A percentile compares a stretch with the other conserved stretches of the same genome.
Evolutionary conservation across 2,888 invertebrate species (phyloP).

Genomic region (Adelphocoris suturalis): DNA sequence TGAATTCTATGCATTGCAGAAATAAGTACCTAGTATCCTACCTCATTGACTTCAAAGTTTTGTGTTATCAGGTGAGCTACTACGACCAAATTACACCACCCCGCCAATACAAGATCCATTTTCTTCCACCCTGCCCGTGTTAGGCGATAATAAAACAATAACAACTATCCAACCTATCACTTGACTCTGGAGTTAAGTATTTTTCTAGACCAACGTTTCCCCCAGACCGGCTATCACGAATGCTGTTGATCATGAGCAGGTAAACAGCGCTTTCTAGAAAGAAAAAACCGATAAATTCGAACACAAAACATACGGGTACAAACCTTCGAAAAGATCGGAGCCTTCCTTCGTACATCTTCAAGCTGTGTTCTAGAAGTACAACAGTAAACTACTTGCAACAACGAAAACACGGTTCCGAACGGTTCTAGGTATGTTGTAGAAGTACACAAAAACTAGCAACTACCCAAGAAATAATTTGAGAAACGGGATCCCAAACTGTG

Average conservation of each 20-base stretch:
- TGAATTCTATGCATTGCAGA: too few relatives aligned
- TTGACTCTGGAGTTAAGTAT: too few relatives aligned
- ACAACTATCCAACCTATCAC: too few relatives aligned
- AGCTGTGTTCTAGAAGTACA: neutral
- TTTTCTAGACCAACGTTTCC: too few relatives aligned
- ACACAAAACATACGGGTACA: neutral
- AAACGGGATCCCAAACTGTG: neutral
- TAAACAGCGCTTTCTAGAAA: neutral
- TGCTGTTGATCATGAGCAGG: neutral
- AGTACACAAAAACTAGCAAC: neutral
- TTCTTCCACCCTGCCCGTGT: too few relatives aligned
- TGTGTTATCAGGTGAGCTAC: too few relatives aligned
- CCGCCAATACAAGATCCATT: too few relatives aligned
- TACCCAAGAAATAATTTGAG: neutral
- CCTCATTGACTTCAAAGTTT: too few relatives aligned
- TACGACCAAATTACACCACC: too few relatives aligned
- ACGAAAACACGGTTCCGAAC: neutral
- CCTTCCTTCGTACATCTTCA: slow-evolving; percentile 10
- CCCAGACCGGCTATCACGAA: too few relatives aligned
- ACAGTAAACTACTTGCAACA: neutral
- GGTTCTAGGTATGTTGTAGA: neutral
- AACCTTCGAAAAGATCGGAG: slow-evolving; percentile 25
- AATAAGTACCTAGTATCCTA: too few relatives aligned
- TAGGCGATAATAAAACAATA: too few relatives aligned
- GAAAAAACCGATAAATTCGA: neutral